Conservation (phyloP, 1,140 invertebrate species). For the Campoletis sonorensis region DNA sequence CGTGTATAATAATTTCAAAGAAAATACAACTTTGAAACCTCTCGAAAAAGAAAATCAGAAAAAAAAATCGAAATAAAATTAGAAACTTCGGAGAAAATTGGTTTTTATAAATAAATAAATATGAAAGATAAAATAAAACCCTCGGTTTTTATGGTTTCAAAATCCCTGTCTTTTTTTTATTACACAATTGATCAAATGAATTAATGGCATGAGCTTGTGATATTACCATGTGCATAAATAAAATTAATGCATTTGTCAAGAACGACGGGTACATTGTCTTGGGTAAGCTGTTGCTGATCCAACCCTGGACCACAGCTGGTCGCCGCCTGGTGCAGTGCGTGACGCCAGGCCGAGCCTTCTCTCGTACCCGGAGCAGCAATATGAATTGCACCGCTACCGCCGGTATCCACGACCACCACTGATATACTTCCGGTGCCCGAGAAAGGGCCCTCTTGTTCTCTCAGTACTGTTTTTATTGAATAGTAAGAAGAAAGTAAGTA, state of each 20-base stretch:
- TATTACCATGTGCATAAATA: constrained; percentile 87
- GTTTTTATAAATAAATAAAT: no score
- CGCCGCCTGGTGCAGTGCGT: constrained; percentile 84
- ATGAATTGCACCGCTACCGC: constrained; percentile 67
- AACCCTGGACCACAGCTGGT: constrained; percentile 86
- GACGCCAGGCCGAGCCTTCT: constrained; percentile 80
- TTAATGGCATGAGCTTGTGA: no score
- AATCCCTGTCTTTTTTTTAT: no score
- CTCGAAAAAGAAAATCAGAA: no score
- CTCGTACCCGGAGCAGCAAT: constrained; percentile 63
- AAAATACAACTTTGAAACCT: no score
- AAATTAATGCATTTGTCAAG: constrained; percentile 95
- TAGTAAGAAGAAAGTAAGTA: constrained; percentile 42
- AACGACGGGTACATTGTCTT: constrained; percentile 90
- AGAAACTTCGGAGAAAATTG: no score
- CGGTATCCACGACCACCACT: constrained; percentile 68
- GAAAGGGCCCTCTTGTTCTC: constrained; percentile 70
- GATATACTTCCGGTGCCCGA: constrained; percentile 56
- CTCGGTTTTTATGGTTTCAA: no score
- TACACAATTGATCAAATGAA: background rate
- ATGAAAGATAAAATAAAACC: no score
- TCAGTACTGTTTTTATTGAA: constrained; percentile 71
- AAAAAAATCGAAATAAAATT: no score
- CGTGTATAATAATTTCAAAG: no score
- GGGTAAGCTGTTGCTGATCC: constrained; percentile 90